phyloP scores from a whole-genome alignment of 2,113 vertebrate genomes.

The Geococcyx californianus region DNA sequence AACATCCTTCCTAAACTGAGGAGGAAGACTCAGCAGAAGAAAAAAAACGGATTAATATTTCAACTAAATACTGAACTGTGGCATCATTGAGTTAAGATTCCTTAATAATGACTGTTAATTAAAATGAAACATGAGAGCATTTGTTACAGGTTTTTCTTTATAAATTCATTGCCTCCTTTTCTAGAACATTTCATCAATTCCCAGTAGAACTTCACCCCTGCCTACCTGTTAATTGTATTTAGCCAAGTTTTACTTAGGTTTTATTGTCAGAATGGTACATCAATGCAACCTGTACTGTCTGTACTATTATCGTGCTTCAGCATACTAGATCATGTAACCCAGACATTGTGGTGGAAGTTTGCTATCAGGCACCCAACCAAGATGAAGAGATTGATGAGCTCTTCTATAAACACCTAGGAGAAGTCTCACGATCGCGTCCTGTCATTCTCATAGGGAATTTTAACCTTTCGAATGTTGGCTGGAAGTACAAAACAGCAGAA shows the following conservation, averaged over 20 bases:
- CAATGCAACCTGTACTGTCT: not conserved
- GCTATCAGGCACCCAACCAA: too few species aligned
- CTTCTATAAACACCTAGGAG: too few species aligned
- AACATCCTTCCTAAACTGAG: too few species aligned
- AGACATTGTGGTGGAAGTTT: too few species aligned
- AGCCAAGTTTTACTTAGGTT: not conserved
- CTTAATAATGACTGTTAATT: not conserved
- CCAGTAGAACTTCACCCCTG: not conserved
- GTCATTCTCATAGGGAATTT: too few species aligned
- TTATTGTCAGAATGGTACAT: not conserved
- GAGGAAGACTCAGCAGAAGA: not conserved
- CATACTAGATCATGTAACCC: not conserved
- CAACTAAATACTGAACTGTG: not conserved
- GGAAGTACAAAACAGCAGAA: too few species aligned
- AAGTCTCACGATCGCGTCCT: too few species aligned
- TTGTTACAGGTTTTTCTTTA: not conserved
- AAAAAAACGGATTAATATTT: not conserved
- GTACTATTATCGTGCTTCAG: not conserved
- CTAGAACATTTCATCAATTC: not conserved
- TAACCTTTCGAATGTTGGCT: too few species aligned
- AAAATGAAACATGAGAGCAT: not conserved
- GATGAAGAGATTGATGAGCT: too few species aligned
- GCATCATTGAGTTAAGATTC: not conserved
- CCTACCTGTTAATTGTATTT: not conserved
- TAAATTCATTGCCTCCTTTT: not conserved